Percentiles rank a stretch among this genome's conserved stretches.
Evolutionary conservation across 1,140 invertebrate genomes (phyloP).

Genomic region (Aphelenchoides besseyi): DNA sequence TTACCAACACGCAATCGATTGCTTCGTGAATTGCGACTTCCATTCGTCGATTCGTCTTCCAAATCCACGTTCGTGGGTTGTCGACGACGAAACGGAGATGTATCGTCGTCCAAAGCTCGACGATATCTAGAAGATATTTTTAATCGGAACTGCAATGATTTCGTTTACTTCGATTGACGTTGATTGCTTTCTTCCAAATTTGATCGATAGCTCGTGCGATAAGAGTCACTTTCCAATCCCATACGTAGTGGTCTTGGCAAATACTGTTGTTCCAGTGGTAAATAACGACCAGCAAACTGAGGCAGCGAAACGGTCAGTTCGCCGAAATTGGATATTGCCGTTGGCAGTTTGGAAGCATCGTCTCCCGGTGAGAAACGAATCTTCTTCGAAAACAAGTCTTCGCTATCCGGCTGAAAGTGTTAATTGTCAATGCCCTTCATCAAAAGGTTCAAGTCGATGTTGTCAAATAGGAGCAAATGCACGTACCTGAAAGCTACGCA

Average conservation of each 20-base stretch:
- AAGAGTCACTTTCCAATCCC: constrained; percentile 55
- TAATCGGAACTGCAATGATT: background rate
- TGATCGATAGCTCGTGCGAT: constrained; percentile 25
- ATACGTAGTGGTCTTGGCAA: constrained; percentile 54
- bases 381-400: constrained; percentile 60
- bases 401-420: constrained; percentile 53
- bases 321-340: constrained; percentile 59
- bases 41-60: constrained; percentile 24
- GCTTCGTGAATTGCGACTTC: background rate
- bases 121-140: constrained; percentile 13
- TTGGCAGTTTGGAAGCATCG: constrained; percentile 58
- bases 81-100: background rate
- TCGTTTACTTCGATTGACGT: constrained; percentile 6
- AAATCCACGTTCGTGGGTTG: constrained; percentile 14
- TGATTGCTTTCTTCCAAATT: constrained; percentile 16
- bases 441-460: background rate
- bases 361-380: constrained; percentile 60
- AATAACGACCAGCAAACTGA: constrained; percentile 58
- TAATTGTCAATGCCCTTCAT: background rate
- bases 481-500: constrained; percentile 55
- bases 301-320: constrained; percentile 56
- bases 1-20: constrained; percentile 25
- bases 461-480: background rate
- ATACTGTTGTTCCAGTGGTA: constrained; percentile 54
- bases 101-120: constrained; percentile 1